phyloP scores from a whole-genome alignment of 1,140 invertebrate genomes.

The Drosophila dunni region DNA sequence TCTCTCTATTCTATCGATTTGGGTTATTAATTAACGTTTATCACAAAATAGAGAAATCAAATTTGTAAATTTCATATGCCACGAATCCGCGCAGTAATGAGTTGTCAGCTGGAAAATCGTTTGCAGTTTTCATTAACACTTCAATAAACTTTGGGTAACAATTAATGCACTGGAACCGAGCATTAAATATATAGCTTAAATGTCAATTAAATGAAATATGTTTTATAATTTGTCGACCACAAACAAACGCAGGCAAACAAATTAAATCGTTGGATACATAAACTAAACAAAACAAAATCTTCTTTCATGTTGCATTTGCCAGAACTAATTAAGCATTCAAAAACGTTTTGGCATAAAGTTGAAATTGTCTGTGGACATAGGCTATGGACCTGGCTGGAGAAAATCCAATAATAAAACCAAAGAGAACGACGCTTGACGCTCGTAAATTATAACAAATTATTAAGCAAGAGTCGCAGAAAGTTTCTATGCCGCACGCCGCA shows the following conservation, averaged over 20 bases:
- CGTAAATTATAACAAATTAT: conserved; percentile 77
- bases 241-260: conserved; percentile 43
- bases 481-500: conserved; percentile 55
- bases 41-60: neutral
- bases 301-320: conserved; percentile 11
- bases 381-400: conserved; percentile 14
- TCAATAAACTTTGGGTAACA: conserved; percentile 12
- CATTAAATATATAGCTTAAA: conserved; percentile 48
- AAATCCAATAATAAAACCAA: conserved; percentile 73
- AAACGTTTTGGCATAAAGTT: conserved; percentile 75
- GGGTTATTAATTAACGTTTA: conserved; percentile 12
- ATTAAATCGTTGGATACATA: conserved; percentile 56
- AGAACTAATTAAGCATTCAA: conserved; percentile 78
- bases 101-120: conserved; percentile 4
- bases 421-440: conserved; percentile 31
- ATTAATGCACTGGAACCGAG: conserved; percentile 22
- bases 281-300: conserved; percentile 23
- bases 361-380: conserved; percentile 61
- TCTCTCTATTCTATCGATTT: neutral
- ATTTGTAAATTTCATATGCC: neutral
- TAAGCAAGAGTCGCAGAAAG: conserved; percentile 70
- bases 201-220: conserved; percentile 60
- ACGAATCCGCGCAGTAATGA: too few species aligned
- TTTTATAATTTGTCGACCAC: conserved; percentile 24
- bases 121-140: conserved; percentile 20